Base-by-base conservation (phyloP, 2,888 invertebrate genomes). In the Diachrysia chrysitis region DNA sequence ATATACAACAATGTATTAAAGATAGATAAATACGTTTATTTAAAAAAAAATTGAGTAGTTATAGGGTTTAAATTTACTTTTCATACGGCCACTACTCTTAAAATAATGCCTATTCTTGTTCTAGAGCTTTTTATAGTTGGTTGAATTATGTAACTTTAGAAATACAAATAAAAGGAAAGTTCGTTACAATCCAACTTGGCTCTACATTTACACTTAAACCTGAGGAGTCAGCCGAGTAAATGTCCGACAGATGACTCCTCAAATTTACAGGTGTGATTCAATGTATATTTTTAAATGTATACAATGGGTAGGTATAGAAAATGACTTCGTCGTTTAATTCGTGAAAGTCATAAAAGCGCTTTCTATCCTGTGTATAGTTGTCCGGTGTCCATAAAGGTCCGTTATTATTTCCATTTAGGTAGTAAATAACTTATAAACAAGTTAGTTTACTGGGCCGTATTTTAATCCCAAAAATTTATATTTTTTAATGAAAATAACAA, bases 341-440 rank as follows among this genome's bases (percentile, higher is more conserved):
- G 63, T 66, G 58, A 78, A 78, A 76, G 65, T 72, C 74, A 69
- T 72, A 78, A 83, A 76, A 68, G 60, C 73, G 71, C 69, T 76
- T 70, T 73, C 81, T 73, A 65, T 82, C 76, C 81, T 79, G 66
- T 65, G 16, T 62, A 56, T 63, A 67, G 25, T 46, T 51, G 56
- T 63, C 54, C 61, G 25, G 46, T 56, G 54, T 63, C 56, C 61
- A 76, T 67, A 69, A 67, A 78, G 62, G 53, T 57, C 65, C 63
- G 69, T 67, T 68, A 72, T 70, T 72, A 29, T 46, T 25, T 25
- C 21, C 21, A 66, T 62, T 35, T 68, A 68, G 37, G 58, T 58
- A 61, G 42, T 55, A 57, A 62, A 64, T 65, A 69, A 65, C 46
- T 63, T 69, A 19, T 65, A 66, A 65, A 72, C 51, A 83, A 81